Base-by-base conservation (phyloP, 2,797 vertebrate genomes). In the Aselliscus stoliczkanus region DNA sequence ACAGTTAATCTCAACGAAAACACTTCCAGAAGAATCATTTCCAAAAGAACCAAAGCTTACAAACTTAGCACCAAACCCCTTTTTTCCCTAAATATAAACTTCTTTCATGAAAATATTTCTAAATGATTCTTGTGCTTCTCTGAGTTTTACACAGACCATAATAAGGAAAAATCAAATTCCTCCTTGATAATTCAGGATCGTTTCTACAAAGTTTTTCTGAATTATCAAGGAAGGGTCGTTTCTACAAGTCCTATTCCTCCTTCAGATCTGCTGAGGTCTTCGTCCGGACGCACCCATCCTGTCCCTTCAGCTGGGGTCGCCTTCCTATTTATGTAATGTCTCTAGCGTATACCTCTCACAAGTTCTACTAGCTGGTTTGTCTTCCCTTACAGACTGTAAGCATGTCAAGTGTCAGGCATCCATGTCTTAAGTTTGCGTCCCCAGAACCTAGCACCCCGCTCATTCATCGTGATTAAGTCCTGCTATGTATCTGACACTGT, bases 241-340 rank as follows among this genome's bases (percentile, higher is more conserved):
- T 42, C 42, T 70, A 50, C 81, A 44, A 93, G 27, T 21, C 67
- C 27, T 27, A 47, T 5, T 39, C n/a, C n/a, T 42, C 69, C 67
- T 60, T 54, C 62, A 31, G 69, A 58, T 62, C 21, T 10, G 34
- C 29, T n/a, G 77, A 47, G 47, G 7, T 52, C 47, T 76, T 12
- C 34, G 60, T 15, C 25, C 23, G 31, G 64, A 39, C 18, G 31
- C 44, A 17, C 23, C 23, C 0, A 1, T 29, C 84, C 62, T 39
- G n/a, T 4, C 12, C 29, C 52, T 56, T 10, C 0, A 25, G 50
- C n/a, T 0, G 0, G 17, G 1, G 2, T 3, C 0, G 7, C n/a
- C 18, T 44, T 14, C 10, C 27, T 62, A 39, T 39, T 29, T 34
- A 4, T 1, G 31, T 44, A 47, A 69, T 31, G 6, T 72, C 25